Conservation (phyloP, 2,113 vertebrate species). For the Daubentonia madagascariensis region DNA sequence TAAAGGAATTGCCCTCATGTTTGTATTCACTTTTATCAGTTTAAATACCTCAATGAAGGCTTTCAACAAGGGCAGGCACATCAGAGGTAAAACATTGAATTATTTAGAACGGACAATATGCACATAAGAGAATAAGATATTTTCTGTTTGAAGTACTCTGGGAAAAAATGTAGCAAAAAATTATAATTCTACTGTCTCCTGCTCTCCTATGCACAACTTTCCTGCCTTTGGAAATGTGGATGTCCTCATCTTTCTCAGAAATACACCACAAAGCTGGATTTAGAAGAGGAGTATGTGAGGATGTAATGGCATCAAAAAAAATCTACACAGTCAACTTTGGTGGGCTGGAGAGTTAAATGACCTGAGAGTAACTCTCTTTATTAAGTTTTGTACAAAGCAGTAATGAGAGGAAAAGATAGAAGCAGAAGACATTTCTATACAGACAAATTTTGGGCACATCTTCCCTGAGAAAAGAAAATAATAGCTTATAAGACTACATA, state of each 20-base stretch:
- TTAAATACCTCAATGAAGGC: not conserved
- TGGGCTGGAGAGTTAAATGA: not conserved
- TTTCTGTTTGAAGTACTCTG: not conserved
- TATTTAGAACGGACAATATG: not conserved
- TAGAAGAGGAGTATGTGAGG: not conserved
- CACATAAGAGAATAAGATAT: not conserved
- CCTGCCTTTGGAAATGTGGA: not conserved
- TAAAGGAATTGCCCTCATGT: not conserved
- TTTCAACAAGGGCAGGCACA: not conserved
- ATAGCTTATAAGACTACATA: not conserved
- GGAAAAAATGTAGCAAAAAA: not conserved
- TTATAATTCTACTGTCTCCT: not conserved
- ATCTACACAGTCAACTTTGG: not conserved
- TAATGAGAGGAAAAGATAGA: not conserved
- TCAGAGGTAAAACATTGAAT: not conserved
- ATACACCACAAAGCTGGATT: not conserved
- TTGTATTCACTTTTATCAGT: not conserved
- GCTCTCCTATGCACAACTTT: not conserved
- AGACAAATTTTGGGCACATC: not conserved
- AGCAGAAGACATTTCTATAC: not conserved
- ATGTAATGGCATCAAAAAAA: not conserved
- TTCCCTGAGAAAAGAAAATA: not conserved
- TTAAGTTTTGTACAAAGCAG: not conserved
- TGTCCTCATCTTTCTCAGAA: not conserved
- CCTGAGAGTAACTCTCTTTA: not conserved